Evolutionary conservation across 2,888 invertebrate genomes (phyloP), one percentile per base, ranked within the genome.

Genomic region (Malacosoma neustria): DNA sequence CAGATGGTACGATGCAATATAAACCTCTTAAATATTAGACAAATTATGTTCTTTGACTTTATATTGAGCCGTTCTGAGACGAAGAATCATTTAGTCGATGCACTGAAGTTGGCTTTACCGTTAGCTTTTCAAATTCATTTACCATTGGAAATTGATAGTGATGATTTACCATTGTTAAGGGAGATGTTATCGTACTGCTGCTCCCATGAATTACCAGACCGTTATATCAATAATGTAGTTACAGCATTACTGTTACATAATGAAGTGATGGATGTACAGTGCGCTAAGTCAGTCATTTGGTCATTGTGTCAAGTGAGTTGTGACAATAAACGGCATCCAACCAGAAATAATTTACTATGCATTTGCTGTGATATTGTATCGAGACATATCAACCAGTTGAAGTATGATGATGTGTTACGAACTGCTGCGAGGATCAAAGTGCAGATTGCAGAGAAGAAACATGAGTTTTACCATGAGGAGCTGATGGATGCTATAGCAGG

Each of bases 61-160:
- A 49, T 92, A 4, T 56, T 93, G 0, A 57, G 63, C 1, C 79
- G 82, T 40, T 85, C 87, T 34, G 71, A 87, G 30, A 51, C 49
- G 1, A 85, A 80, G 9, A 76, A 76, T 40, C 89, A 92, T 38
- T 66, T 93, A 13, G 84, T 89, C 0, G 89, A 90, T 29, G 92
- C 91, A 0, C 55, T 93, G 3, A 81, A 80, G 51, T 72, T 90
- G 1, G 92, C 92, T 0, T 52, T 93, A 6, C 92, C 92, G 0
- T 62, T 92, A 14, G 89, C 90, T 0, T 91, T 92, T 56, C 89
- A 92, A 70, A 85, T 88, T 4, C 88, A 91, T 42, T 49, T 92
- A 4, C 76, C 84, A 0, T 47, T 75, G 4, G 89, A 92, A 60
- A 53, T 91, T 13, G 89, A 91, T 43, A 70, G 61, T 6, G 71